Percentiles rank a stretch among this genome's conserved stretches.
These are phyloP conservation scores for Sminthurinus aureus DNA, from an alignment of 2,888 invertebrate species.

Conservation along the genomic window DNA sequence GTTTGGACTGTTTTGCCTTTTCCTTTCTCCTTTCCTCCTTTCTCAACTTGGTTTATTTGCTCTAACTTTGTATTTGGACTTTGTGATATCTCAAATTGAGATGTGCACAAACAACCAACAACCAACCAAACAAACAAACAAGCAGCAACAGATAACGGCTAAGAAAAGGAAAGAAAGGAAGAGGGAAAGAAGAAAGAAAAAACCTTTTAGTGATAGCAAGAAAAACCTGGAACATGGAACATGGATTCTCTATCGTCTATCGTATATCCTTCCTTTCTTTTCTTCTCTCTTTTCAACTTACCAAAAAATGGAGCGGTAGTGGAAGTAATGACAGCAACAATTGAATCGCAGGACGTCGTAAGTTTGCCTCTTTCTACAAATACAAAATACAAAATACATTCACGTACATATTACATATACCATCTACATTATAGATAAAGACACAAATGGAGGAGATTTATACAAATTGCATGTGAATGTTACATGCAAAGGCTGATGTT, in stretches of 20 bases:
- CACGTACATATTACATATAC: no score
- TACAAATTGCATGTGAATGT: no score
- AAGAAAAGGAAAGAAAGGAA: neutral
- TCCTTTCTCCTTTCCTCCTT: neutral
- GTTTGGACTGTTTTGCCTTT: neutral
- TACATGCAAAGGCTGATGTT: no score
- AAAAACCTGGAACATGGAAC: neutral
- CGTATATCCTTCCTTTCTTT: no score
- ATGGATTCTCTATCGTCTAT: no score
- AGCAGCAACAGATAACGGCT: neutral
- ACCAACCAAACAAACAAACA: neutral
- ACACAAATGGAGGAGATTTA: no score
- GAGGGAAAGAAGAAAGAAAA: neutral
- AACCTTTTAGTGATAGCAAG: conserved; percentile 1
- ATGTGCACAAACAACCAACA: neutral
- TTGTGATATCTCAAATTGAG: neutral
- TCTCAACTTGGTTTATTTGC: neutral
- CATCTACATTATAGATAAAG: no score
- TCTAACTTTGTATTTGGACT: neutral
- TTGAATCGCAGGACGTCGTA: conserved; percentile 91
- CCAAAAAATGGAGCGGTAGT: conserved; percentile 90
- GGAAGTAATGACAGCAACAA: conserved; percentile 89
- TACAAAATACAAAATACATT: conserved; percentile 61
- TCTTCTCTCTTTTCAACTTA: conserved; percentile 57
- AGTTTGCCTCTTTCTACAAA: conserved; percentile 64